Evolutionary conservation across 2,113 vertebrate genomes (phyloP).

Genomic region (Cyanocitta stelleri): DNA sequence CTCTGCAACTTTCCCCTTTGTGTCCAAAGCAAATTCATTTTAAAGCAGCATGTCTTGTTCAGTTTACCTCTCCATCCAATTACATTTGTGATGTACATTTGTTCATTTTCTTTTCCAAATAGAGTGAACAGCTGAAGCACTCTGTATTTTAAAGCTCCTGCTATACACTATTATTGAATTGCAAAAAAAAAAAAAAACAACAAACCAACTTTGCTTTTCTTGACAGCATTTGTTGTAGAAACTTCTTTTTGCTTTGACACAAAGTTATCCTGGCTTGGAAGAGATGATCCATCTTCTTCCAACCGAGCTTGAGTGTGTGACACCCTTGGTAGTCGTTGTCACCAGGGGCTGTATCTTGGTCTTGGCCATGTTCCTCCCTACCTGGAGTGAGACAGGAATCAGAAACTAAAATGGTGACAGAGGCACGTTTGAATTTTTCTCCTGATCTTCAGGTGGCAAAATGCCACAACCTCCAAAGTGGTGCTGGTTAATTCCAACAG

Average conservation of each 20-base stretch:
- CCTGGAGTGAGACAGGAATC: neutral
- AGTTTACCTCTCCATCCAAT: constrained; percentile 12
- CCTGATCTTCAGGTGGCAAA: neutral
- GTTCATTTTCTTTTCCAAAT: constrained; percentile 2
- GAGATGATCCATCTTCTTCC: neutral
- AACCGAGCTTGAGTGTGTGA: too few relatives aligned
- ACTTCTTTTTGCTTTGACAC: neutral
- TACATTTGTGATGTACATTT: neutral
- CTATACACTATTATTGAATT: neutral
- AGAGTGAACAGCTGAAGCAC: neutral
- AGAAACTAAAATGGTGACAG: neutral
- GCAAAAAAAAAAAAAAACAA: neutral
- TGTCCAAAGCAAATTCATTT: constrained; percentile 20
- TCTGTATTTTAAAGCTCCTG: constrained; percentile 4
- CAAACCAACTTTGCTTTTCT: neutral
- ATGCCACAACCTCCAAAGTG: fast-evolving
- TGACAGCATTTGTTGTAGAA: neutral
- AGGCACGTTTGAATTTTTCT: neutral
- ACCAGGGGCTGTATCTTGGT: fast-evolving
- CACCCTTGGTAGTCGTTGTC: neutral
- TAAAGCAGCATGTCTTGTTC: neutral
- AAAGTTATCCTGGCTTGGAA: neutral
- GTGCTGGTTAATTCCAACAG: neutral
- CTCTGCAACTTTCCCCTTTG: neutral
- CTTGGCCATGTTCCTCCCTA: neutral